Evolutionary conservation across 2,888 invertebrate genomes (phyloP).

Genomic region (Eupithecia abbreviata): DNA sequence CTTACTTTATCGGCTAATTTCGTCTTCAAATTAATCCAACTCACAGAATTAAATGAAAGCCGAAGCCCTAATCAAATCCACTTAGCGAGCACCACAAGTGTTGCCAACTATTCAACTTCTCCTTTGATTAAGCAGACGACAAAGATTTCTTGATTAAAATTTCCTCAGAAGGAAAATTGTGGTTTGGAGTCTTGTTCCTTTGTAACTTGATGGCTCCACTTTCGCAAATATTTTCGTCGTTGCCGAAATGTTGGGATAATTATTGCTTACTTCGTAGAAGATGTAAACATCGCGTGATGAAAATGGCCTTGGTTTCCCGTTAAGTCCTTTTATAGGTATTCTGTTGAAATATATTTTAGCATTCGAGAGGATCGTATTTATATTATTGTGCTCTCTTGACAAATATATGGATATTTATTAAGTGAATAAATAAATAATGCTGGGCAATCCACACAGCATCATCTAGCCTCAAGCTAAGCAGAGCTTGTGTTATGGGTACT

Average conservation of each 20-base stretch:
- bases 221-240: constrained; percentile 46
- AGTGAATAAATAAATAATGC: too few species aligned
- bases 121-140: constrained; percentile 69
- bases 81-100: constrained; percentile 49
- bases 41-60: constrained; percentile 50
- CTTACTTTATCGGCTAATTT: constrained; percentile 36
- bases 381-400: background rate
- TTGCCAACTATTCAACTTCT: constrained; percentile 63
- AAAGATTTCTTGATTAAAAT: constrained; percentile 74
- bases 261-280: constrained; percentile 28
- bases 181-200: constrained; percentile 53
- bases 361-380: background rate
- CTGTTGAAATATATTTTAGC: background rate
- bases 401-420: background rate
- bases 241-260: constrained; percentile 43
- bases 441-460: too few species aligned
- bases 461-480: too few species aligned
- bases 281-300: constrained; percentile 9
- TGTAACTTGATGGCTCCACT: constrained; percentile 59
- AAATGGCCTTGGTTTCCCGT: background rate
- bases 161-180: constrained; percentile 56
- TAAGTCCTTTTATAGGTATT: background rate
- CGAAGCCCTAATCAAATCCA: constrained; percentile 57
- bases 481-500: too few species aligned
- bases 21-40: constrained; percentile 41